Base-by-base conservation (phyloP, 2,888 invertebrate species). In the Melinaea menophilus region DNA sequence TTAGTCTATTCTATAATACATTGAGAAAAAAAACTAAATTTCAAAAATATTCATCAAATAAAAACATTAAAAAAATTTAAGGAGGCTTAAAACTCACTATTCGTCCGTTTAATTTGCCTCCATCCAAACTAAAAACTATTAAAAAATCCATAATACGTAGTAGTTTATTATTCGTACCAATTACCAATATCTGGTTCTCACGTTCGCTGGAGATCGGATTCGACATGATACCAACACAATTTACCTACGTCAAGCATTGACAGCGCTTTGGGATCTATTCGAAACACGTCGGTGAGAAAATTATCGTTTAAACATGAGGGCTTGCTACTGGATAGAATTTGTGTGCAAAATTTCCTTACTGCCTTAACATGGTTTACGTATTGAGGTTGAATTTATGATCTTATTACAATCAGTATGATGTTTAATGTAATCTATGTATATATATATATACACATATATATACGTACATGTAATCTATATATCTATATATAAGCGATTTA, bases 171-270 rank as follows among this genome's bases (percentile, higher is more conserved):
- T 58, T 45, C 55, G 35, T 56, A 45, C 69, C 71, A 69, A 69
- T 63, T 64, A 69, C 70, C 73, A 70, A 71, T 71, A 71, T 68
- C 64, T 67, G 55, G 66, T 67, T 64, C 62, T 68, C 67, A 67
- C 69, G 70, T 70, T 67, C 68, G 64, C 65, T 59, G 58, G 22
- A 61, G 46, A 35, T 48, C 41, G 33, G 68, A 65, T 58, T 63
- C 71, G 73, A 66, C 69, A 72, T 55, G 78, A 77, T 74, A 72
- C 72, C 71, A 70, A 73, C 75, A 81, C 82, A 81, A 82, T 82
- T 82, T 80, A 82, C 82, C 82, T 81, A 79, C 75, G 71, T 82
- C 82, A 82, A 69, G 66, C 62, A 71, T 62, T 76, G 76, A 77
- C 75, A 74, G 74, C 67, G 66, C 67, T 51, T 51, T 56, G 72